A percentile compares a stretch with the other conserved stretches of the same genome.
Conservation (phyloP, 2,797 vertebrate genomes). For the Sylvilagus floridanus region DNA sequence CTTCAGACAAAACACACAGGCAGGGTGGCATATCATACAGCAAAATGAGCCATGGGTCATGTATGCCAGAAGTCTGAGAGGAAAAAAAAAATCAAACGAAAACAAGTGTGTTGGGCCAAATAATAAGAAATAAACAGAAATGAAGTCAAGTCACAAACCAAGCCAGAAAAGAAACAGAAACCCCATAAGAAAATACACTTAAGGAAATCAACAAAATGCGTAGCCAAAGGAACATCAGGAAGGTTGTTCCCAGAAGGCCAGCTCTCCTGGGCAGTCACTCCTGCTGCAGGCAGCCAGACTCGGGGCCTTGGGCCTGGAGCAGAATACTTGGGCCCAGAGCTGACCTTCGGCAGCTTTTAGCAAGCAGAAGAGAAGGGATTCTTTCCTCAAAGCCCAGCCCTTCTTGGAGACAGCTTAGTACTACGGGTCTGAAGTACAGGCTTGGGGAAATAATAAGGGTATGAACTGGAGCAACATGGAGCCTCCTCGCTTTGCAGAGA, state of each 20-base stretch:
- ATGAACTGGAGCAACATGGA: neutral
- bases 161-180: constrained; percentile 84
- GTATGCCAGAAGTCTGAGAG: constrained; percentile 71
- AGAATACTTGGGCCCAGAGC: neutral
- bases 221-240: constrained; percentile 78
- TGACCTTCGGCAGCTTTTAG: constrained; percentile 23
- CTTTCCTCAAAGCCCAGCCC: constrained; percentile 48
- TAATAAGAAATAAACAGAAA: constrained; percentile 83
- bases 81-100: constrained; percentile 67
- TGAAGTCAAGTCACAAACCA: constrained; percentile 81
- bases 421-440: neutral
- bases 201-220: constrained; percentile 82
- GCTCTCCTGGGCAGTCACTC: constrained; percentile 70
- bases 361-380: constrained; percentile 3
- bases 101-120: constrained; percentile 79
- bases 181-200: constrained; percentile 79
- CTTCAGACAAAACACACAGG: constrained; percentile 65
- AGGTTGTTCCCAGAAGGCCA: constrained; percentile 77
- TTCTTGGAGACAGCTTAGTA: neutral
- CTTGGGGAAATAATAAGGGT: neutral
- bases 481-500: neutral
- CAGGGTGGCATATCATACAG: constrained; percentile 51
- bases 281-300: constrained; percentile 64
- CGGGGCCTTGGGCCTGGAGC: neutral
- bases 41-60: constrained; percentile 70